Base-by-base conservation (phyloP, 2,113 vertebrate species). In the Bos indicus region DNA sequence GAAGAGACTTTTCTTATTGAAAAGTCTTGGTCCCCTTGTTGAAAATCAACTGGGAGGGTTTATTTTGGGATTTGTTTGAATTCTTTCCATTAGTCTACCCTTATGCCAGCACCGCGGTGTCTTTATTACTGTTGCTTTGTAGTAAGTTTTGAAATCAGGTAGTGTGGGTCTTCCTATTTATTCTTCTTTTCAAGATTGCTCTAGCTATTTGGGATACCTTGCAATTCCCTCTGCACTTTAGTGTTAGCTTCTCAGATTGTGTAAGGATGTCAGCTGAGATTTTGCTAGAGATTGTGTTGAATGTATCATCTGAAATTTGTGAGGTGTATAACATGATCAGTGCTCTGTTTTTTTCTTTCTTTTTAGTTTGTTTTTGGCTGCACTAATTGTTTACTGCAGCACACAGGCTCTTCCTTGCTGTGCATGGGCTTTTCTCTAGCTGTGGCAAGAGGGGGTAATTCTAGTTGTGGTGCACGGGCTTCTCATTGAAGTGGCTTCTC, bases 141-240 rank as follows among this genome's bases (percentile, higher is more conserved):
- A 59, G 3, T 92, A 84, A 71, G 46, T 78, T 94, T 84, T 92
- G 40, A 82, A 80, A 88, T 88, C 36, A 71, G 74, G 17, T 62
- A 51, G 30, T 80, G 46, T 80, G 16, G 11, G 13, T 71, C 46
- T 57, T 93, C 25, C 36, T 78, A 17, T 46, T 92, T 91, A 33
- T n/a, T 90, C 33, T 94, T 93, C 80, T 92, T 92, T 94, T 92
- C 48, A 91, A n/a, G n/a, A 15, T 93, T 52, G 6, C 59, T 91
- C 91, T 91, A 59, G 48, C 36, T 90, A 11, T 94, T 81, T 82
- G 77, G 57, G 28, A 36, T 77, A 62, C 36, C 46, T 91, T 91
- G 46, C 13, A 94, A n/a, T 94, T 84, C 67, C 30, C 7, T 48
- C 25, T 80, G 46, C 64, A 93, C 92, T 95, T 94, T 90, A 85